phyloP scores from a whole-genome alignment of 2,113 vertebrate species.

The Montifringilla adamsi region DNA sequence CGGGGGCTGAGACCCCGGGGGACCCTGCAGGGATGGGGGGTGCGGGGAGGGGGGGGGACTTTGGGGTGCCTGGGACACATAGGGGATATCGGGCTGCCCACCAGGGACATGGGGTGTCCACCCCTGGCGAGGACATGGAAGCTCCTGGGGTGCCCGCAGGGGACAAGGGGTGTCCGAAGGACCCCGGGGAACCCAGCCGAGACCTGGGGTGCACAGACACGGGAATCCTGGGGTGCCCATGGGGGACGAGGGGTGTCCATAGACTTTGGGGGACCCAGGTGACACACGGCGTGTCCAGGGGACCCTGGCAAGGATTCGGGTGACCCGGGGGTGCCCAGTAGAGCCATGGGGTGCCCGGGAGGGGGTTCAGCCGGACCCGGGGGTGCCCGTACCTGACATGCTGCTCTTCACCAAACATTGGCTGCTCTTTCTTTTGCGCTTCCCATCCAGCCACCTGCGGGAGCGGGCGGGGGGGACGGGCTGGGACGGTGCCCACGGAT shows the following conservation, averaged over 20 bases:
- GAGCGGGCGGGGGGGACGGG: neutral
- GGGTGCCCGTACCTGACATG: conserved; percentile 87
- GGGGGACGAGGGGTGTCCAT: neutral
- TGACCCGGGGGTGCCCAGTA: neutral
- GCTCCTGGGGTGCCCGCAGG: neutral
- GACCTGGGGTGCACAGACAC: no score
- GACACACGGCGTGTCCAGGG: neutral
- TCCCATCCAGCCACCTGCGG: conserved; percentile 95
- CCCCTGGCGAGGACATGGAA: neutral
- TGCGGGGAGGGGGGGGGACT: no score
- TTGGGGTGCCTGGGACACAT: neutral
- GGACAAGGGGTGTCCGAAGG: neutral
- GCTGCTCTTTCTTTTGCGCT: conserved; percentile 98
- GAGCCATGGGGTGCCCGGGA: neutral
- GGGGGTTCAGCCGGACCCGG: neutral
- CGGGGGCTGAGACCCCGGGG: neutral
- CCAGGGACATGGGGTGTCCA: neutral
- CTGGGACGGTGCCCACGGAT: neutral
- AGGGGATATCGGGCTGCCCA: neutral
- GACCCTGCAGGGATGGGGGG: neutral
- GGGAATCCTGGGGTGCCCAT: neutral
- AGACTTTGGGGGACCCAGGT: neutral
- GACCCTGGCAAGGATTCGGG: no score
- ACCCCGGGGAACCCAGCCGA: no score
- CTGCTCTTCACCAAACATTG: conserved; percentile 97